phyloP scores from a whole-genome alignment of 2,888 invertebrate species.

The Chloroclystis v-ata region DNA sequence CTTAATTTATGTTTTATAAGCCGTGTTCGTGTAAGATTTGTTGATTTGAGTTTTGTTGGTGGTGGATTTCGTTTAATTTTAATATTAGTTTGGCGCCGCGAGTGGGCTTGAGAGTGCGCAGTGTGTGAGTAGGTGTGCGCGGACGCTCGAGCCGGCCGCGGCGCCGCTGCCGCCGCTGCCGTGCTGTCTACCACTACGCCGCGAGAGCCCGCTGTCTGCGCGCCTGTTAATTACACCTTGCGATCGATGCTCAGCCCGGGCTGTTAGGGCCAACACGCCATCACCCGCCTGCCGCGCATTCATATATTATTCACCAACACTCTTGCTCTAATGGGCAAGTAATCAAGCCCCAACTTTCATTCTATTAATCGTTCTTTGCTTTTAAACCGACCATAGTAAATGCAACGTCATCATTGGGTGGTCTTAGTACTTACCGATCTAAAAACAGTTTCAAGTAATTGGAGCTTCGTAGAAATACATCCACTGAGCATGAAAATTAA shows the following conservation, averaged over 20 bases:
- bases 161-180: slow-evolving; percentile 33
- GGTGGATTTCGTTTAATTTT: slow-evolving; percentile 79
- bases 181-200: slow-evolving; percentile 36
- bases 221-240: slow-evolving; percentile 38
- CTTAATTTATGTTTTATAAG: slow-evolving; percentile 73
- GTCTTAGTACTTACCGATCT: slow-evolving; percentile 10
- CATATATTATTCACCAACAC: slow-evolving; percentile 57
- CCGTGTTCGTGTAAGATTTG: slow-evolving; percentile 77
- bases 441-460: slow-evolving; percentile 15
- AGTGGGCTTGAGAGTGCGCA: slow-evolving; percentile 47
- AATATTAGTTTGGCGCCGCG: slow-evolving; percentile 34
- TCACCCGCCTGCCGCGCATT: slow-evolving; percentile 42
- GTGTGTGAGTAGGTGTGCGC: slow-evolving; percentile 66
- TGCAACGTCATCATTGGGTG: slow-evolving; percentile 34
- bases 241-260: slow-evolving; percentile 52
- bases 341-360: slow-evolving; percentile 58
- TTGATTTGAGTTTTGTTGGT: slow-evolving; percentile 78
- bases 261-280: slow-evolving; percentile 40
- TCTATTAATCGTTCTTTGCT: slow-evolving; percentile 58
- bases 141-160: slow-evolving; percentile 46
- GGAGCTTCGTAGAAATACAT: neutral
- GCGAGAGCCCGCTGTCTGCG: slow-evolving; percentile 25
- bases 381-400: slow-evolving; percentile 40
- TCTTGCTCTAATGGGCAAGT: slow-evolving; percentile 54
- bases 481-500: no score